Conservation (phyloP, 1,140 invertebrate genomes). For the Leptopilina clavipes region DNA sequence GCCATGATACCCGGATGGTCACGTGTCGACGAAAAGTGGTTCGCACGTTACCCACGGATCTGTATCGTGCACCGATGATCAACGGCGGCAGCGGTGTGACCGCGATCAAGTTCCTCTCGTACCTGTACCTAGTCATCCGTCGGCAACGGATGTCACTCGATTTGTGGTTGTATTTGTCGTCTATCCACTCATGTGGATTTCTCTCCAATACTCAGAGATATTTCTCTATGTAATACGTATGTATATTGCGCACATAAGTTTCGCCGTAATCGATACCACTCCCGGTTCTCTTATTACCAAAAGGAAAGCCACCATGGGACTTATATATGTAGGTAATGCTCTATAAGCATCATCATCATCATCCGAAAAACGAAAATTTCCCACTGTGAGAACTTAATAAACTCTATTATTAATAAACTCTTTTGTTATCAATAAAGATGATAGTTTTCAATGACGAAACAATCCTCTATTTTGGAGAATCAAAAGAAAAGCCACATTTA, state of each 20-base stretch:
- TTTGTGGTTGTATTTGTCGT: slow-evolving; percentile 27
- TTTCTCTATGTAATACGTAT: no score
- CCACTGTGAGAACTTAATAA: slow-evolving; percentile 34
- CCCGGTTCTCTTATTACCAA: slow-evolving; percentile 50
- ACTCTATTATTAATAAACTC: no score
- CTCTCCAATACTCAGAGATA: no score
- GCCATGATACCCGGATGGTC: slow-evolving; percentile 44
- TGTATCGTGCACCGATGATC: background rate
- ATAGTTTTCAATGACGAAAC: no score
- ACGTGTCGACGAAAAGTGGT: slow-evolving; percentile 46
- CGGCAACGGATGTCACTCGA: slow-evolving; percentile 8
- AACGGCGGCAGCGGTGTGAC: background rate
- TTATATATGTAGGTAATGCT: background rate
- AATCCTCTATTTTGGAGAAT: no score
- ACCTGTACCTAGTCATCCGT: slow-evolving; percentile 6
- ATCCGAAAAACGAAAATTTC: slow-evolving; percentile 18
- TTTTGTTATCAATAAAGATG: no score
- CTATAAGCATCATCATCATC: no score
- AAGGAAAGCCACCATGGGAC: slow-evolving; percentile 48
- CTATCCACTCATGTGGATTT: slow-evolving; percentile 40
- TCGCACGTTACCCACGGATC: slow-evolving; percentile 38
- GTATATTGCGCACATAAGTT: slow-evolving; percentile 51
- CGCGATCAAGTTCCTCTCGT: slow-evolving; percentile 29
- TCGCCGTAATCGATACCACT: slow-evolving; percentile 54
- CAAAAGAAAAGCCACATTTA: no score